Percentiles rank a stretch among this genome's conserved stretches.
Evolutionary conservation across 2,888 invertebrate genomes (phyloP).

Genomic region (Chymomyza procnemis): DNA sequence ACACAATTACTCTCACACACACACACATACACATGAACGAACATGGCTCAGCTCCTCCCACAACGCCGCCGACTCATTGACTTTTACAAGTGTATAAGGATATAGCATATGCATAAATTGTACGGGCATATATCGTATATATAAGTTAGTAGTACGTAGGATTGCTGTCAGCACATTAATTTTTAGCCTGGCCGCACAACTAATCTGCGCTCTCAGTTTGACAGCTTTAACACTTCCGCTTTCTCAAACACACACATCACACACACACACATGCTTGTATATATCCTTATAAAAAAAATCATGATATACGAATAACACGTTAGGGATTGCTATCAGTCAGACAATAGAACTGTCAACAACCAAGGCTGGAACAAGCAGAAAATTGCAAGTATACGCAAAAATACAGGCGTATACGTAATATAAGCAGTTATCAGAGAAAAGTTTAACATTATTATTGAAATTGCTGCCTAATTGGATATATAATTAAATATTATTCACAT

Average conservation of each 20-base stretch:
- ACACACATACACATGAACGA: background rate
- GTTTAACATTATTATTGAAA: no score
- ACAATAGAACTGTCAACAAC: slow-evolving; percentile 23
- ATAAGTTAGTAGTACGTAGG: slow-evolving; percentile 9
- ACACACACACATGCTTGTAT: background rate
- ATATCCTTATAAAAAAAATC: no score
- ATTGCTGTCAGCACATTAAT: slow-evolving; percentile 63
- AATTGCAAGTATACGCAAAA: no score
- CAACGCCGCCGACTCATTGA: slow-evolving; percentile 16
- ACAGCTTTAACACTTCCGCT: slow-evolving; percentile 51
- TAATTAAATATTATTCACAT: no score
- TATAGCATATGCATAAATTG: background rate
- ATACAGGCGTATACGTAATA: no score
- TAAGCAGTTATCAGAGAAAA: no score
- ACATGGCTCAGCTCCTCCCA: background rate
- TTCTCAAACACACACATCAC: background rate
- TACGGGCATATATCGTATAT: slow-evolving; percentile 16
- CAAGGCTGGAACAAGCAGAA: slow-evolving; percentile 5
- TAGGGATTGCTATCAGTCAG: background rate
- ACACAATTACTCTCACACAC: slow-evolving; percentile 49
- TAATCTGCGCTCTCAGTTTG: slow-evolving; percentile 57
- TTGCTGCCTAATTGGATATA: no score
- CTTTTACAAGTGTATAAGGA: slow-evolving; percentile 32
- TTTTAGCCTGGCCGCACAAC: slow-evolving; percentile 38
- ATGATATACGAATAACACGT: no score